Evolutionary conservation across 2,797 vertebrate species (phyloP).

Genomic region (Pseudochromis fuscus): DNA sequence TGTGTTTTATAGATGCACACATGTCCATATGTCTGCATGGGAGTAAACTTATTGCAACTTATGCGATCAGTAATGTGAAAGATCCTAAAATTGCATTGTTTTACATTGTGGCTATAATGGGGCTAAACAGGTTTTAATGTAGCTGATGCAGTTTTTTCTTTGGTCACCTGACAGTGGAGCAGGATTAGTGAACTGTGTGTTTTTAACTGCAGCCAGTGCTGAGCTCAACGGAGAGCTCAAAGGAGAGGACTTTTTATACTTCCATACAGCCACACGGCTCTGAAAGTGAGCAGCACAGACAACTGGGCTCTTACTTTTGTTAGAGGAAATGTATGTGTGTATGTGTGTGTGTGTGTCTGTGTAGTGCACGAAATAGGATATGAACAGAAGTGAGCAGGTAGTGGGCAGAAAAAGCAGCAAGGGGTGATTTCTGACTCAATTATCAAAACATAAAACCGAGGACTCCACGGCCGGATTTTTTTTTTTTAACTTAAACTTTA

Average conservation of each 20-base stretch:
- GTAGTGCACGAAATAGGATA: constrained; percentile 61
- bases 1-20: constrained; percentile 5
- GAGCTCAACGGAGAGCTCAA: constrained; percentile 45
- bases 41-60: constrained; percentile 7
- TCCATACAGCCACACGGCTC: constrained; percentile 50
- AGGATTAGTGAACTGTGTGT: constrained; percentile 43
- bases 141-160: constrained; percentile 24
- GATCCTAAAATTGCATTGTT: neutral
- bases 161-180: constrained; percentile 31
- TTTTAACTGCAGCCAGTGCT: constrained; percentile 50
- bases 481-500: neutral
- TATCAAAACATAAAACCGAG: constrained; percentile 41
- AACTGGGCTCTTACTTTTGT: constrained; percentile 36
- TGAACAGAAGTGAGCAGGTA: constrained; percentile 63
- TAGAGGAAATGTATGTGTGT: constrained; percentile 59
- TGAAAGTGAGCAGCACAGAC: constrained; percentile 54
- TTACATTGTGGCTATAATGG: neutral
- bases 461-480: constrained; percentile 9
- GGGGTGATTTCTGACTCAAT: constrained; percentile 53
- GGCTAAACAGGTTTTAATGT: constrained; percentile 9
- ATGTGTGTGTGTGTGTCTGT: neutral
- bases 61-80: neutral
- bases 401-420: constrained; percentile 40
- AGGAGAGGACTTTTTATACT: constrained; percentile 47
- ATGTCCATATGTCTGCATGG: neutral